A percentile compares a stretch with the other conserved stretches of the same genome.
Conservation (phyloP, 2,888 invertebrate species). For the Onthophagus sagittarius region DNA sequence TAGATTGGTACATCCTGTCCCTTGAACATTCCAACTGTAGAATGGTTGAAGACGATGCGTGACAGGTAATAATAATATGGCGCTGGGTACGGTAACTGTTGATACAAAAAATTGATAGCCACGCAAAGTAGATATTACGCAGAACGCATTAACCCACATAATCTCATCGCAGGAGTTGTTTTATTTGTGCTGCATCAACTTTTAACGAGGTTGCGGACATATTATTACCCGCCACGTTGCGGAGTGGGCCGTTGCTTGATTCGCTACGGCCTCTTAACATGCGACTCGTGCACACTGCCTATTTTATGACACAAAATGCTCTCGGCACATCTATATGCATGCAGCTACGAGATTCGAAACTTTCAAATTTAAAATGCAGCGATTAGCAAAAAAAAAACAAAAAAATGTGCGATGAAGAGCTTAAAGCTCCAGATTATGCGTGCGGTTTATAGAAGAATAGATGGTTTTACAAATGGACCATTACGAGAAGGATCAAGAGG, state of each 20-base stretch:
- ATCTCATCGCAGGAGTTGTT: background rate
- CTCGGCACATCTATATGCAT: background rate
- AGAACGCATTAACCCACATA: background rate
- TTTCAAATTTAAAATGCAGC: background rate
- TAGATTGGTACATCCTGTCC: constrained; percentile 95
- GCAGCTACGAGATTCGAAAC: background rate
- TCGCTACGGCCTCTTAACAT: background rate
- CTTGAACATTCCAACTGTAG: constrained; percentile 49
- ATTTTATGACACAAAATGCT: background rate
- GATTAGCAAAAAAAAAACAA: background rate
- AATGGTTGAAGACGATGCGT: background rate
- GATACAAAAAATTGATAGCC: background rate
- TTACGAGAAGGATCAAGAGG: background rate
- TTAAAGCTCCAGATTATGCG: background rate
- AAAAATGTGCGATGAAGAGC: background rate
- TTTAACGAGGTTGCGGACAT: background rate
- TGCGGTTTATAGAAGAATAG: background rate
- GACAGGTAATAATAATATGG: background rate
- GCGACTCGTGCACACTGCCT: background rate
- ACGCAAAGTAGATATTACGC: background rate
- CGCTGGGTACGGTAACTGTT: background rate
- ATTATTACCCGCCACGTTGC: background rate
- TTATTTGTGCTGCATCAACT: background rate
- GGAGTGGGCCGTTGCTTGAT: background rate
- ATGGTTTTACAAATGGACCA: background rate